Base-by-base conservation (phyloP, 1,140 invertebrate species). In the Helicorthomorpha holstii region DNA sequence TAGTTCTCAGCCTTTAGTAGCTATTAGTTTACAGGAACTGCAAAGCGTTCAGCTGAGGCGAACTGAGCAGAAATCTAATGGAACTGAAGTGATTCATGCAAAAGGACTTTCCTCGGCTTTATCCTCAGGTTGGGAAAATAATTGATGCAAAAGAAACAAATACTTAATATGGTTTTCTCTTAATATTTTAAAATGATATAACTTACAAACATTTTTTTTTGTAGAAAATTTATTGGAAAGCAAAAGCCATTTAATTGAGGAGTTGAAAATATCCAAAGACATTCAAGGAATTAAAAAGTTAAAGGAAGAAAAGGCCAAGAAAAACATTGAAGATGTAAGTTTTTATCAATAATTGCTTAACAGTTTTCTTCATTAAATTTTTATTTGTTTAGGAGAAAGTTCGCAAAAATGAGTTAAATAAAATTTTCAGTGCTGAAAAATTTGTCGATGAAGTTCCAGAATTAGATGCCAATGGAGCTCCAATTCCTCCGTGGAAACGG, bases 381-480 rank as follows among this genome's bases (percentile, higher is more conserved):
- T 42, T n/a, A 3, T 23, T 2, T 53, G 52, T 34, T 24, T 42
- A 80, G 57, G 83, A 85, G 55, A 82, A 85, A 63, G 80, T 83
- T 63, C 74, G 85, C 21, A 83, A 83, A 59, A 77, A 80, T 53
- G 83, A 90, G 66, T 81, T 90, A 54, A 78, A 74, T 0, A 84
- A 81, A 61, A 76, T 86, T 55, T 87, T 89, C 61, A 85, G 78
- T n/a, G 79, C 80, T 1, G 84, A 81, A 27, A 85, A 84, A 58
- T 91, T 90, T 62, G 82, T 92, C 1, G 84, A 89, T 41, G 70
- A 93, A 85, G 82, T 95, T 56, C 88, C 89, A 1, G 84, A 89
- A 59, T 81, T 79, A 50, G 90, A 94, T 63, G 77, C 79, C 38
- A 78, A 83, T n/a, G 90, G 90, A 14, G 86, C 85, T 59, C 68